These are phyloP conservation scores for Cavia aperea DNA, from an alignment of 2,113 vertebrate genomes.

Conservation along the genomic window DNA sequence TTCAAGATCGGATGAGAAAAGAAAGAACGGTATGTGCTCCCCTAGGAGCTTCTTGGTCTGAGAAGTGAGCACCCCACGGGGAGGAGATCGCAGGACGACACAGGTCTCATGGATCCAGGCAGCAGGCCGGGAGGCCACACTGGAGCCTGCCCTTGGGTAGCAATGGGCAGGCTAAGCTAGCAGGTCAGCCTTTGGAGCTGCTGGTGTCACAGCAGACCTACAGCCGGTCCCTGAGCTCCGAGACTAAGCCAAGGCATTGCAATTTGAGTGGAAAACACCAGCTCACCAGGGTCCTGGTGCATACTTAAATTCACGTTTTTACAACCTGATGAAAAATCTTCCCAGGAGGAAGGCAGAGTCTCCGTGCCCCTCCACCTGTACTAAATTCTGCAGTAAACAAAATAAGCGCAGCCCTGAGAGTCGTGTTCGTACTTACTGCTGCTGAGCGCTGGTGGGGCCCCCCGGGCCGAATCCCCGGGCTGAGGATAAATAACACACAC, in stretches of 20 bases:
- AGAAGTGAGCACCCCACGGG: not conserved
- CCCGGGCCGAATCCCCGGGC: conserved; percentile 52
- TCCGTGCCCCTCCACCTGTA: conserved; percentile 38
- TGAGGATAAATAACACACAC: conserved; percentile 47
- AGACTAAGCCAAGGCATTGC: not conserved
- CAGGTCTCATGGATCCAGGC: not conserved
- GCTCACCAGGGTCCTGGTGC: not conserved
- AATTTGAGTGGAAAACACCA: not conserved
- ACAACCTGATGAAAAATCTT: conserved; percentile 28
- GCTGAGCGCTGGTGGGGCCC: not conserved
- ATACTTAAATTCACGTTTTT: conserved; percentile 44
- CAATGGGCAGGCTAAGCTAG: not conserved
- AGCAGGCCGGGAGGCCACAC: too few relatives aligned
- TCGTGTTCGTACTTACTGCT: not conserved
- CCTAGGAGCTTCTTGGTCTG: not conserved
- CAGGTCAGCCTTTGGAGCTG: not conserved
- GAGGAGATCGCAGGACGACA: not conserved
- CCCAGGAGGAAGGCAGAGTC: conserved; percentile 22
- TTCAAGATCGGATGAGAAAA: fast-evolving
- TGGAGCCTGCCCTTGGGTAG: not conserved
- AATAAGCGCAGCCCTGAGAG: not conserved
- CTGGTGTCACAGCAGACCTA: not conserved
- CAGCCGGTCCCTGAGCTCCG: not conserved
- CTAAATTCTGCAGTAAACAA: conserved; percentile 31
- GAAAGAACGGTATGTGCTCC: fast-evolving